These are phyloP conservation scores for Coreius guichenoti DNA, from an alignment of 2,797 vertebrate species.

Conservation along the genomic window DNA sequence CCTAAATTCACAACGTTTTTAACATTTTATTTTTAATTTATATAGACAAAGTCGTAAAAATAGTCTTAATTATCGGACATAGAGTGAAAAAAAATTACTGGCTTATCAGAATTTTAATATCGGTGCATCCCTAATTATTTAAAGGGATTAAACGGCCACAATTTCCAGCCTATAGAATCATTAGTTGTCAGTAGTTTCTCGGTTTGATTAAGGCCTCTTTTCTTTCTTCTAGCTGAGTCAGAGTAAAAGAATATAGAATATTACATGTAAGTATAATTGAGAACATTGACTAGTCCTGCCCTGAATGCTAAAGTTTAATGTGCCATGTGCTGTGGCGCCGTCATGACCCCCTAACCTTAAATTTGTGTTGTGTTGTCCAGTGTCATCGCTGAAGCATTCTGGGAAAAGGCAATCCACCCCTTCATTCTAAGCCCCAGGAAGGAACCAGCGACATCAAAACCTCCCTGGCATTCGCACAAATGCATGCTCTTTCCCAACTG, in stretches of 20 bases:
- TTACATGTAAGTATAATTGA: slow-evolving; percentile 54
- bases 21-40: neutral
- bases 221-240: slow-evolving; percentile 67
- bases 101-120: neutral
- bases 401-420: slow-evolving; percentile 72
- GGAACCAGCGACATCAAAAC: slow-evolving; percentile 64
- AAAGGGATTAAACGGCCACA: slow-evolving; percentile 7
- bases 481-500: slow-evolving; percentile 82
- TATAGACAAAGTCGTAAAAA: neutral
- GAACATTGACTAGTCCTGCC: slow-evolving; percentile 15
- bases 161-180: slow-evolving; percentile 20
- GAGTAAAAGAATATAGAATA: slow-evolving; percentile 67
- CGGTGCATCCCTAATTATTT: slow-evolving; percentile 2
- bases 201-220: slow-evolving; percentile 51
- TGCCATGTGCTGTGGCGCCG: neutral
- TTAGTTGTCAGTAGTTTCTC: slow-evolving; percentile 28
- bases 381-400: slow-evolving; percentile 72
- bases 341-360: slow-evolving; percentile 34
- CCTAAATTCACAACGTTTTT: neutral
- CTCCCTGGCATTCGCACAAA: slow-evolving; percentile 77
- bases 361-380: slow-evolving; percentile 57
- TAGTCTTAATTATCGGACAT: neutral
- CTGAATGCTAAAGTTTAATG: slow-evolving; percentile 30
- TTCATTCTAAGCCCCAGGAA: slow-evolving; percentile 70
- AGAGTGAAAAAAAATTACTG: neutral